phyloP scores from a whole-genome alignment of 2,113 vertebrate genomes.

The Equus quagga region DNA sequence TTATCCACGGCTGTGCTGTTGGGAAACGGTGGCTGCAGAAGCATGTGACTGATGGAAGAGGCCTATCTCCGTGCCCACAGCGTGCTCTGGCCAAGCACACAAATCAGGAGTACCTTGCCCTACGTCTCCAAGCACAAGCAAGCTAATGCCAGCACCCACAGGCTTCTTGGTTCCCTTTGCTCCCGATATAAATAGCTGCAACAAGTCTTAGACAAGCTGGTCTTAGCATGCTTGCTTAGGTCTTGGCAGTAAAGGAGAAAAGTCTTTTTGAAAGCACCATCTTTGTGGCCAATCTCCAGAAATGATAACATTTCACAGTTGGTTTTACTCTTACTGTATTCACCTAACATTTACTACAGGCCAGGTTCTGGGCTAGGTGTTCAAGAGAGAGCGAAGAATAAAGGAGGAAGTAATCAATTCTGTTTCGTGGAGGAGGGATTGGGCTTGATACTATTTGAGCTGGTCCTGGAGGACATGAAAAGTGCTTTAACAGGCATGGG shows the following conservation, averaged over 20 bases:
- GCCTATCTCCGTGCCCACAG: conserved; percentile 50
- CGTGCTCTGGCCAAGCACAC: background rate
- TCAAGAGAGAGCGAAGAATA: background rate
- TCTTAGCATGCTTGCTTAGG: background rate
- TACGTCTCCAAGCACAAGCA: conserved; percentile 60
- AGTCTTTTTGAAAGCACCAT: background rate
- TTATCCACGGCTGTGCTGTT: background rate
- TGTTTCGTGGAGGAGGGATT: background rate
- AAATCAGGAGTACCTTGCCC: conserved; percentile 57
- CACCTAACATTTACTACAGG: conserved; percentile 1
- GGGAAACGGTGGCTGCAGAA: background rate
- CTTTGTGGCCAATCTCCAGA: conserved; percentile 26
- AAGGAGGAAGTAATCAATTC: conserved; percentile 26
- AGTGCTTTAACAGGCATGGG: background rate
- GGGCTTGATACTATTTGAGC: background rate
- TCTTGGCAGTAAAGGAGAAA: conserved; percentile 20
- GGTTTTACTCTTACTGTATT: conserved; percentile 34
- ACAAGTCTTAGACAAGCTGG: background rate
- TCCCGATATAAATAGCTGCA: background rate
- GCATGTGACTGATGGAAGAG: conserved; percentile 70
- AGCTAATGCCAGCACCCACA: conserved; percentile 50
- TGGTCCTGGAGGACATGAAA: background rate
- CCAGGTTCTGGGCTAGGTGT: background rate
- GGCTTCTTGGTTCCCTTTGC: background rate
- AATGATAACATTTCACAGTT: conserved; percentile 56